Percentiles rank a stretch among this genome's conserved stretches.
Evolutionary conservation across 2,888 invertebrate genomes (phyloP).

Genomic region (Amphipoea lucens): DNA sequence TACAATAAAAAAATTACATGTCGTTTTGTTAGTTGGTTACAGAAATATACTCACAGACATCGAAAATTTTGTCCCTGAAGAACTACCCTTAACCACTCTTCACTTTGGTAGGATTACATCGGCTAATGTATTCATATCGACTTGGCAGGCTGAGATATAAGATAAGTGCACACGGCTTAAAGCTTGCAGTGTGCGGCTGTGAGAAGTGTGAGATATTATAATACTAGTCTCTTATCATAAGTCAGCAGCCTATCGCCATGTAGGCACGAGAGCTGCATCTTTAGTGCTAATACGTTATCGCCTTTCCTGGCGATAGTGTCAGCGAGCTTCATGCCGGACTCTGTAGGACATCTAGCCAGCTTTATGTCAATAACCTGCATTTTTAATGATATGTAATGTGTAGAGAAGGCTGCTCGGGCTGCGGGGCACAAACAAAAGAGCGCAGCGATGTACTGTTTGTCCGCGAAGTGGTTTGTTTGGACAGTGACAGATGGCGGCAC

Average conservation of each 20-base stretch:
- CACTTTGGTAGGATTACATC: conserved; percentile 17
- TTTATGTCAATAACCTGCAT: conserved; percentile 1
- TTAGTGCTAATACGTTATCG: conserved; percentile 31
- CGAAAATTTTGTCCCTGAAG: too few species aligned
- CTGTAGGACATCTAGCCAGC: not conserved
- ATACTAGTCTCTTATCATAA: conserved; percentile 31
- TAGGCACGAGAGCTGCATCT: conserved; percentile 26
- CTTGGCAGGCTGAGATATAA: conserved; percentile 25
- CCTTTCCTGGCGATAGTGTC: conserved; percentile 10
- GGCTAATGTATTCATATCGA: conserved; percentile 37
- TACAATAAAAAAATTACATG: too few species aligned
- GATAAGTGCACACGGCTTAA: conserved; percentile 42
- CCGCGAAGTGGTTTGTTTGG: conserved; percentile 73
- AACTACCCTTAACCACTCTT: conserved; percentile 2
- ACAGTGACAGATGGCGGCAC: conserved; percentile 80
- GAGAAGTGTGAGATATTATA: conserved; percentile 30
- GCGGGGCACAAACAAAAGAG: conserved; percentile 60
- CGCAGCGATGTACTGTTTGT: conserved; percentile 65
- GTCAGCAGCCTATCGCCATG: conserved; percentile 46
- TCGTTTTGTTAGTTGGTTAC: too few species aligned
- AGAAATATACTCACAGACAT: too few species aligned
- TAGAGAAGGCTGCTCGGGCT: not conserved
- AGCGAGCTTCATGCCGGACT: not conserved
- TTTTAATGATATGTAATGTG: conserved; percentile 1
- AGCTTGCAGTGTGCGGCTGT: conserved; percentile 17